These are phyloP conservation scores for Tupiocoris notatus DNA, from an alignment of 2,888 invertebrate species.

Conservation along the genomic window DNA sequence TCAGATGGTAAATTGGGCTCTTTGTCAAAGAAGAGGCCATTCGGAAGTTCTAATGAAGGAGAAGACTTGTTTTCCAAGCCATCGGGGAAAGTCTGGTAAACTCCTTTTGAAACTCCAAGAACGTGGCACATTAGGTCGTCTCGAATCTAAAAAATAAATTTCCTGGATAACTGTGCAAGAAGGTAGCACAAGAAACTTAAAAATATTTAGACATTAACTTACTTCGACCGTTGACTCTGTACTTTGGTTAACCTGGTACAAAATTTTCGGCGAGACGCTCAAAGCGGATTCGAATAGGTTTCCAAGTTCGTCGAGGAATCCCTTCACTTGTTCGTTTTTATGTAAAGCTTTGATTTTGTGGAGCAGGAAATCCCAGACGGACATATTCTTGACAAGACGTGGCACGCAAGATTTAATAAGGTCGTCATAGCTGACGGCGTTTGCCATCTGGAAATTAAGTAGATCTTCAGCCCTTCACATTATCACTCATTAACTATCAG, in stretches of 20 bases:
- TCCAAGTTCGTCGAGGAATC: slow-evolving; percentile 53
- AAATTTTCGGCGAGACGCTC: slow-evolving; percentile 3
- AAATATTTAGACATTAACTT: too few species aligned
- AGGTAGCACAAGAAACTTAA: too few species aligned
- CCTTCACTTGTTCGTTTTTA: slow-evolving; percentile 52
- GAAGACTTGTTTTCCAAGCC: slow-evolving; percentile 16
- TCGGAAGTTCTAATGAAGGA: neutral
- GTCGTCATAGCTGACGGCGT: slow-evolving; percentile 2
- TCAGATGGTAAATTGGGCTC: slow-evolving; percentile 8
- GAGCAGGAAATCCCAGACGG: slow-evolving; percentile 56
- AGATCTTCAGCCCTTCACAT: too few species aligned
- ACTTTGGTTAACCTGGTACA: slow-evolving; percentile 1
- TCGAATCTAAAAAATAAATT: slow-evolving; percentile 44
- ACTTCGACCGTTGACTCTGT: slow-evolving; percentile 12
- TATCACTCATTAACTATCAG: too few species aligned
- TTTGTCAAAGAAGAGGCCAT: neutral
- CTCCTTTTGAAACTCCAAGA: slow-evolving; percentile 41
- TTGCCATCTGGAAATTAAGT: slow-evolving; percentile 1
- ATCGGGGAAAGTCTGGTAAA: slow-evolving; percentile 29
- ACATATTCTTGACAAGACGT: slow-evolving; percentile 53
- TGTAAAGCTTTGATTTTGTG: slow-evolving; percentile 53
- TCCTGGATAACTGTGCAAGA: too few species aligned
- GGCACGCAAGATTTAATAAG: slow-evolving; percentile 3
- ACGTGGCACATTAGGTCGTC: slow-evolving; percentile 44
- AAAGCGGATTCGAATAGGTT: slow-evolving; percentile 50